Evolutionary conservation across 1,140 invertebrate genomes (phyloP), one percentile per base, ranked within the genome.

Genomic region (Caerostris darwini): DNA sequence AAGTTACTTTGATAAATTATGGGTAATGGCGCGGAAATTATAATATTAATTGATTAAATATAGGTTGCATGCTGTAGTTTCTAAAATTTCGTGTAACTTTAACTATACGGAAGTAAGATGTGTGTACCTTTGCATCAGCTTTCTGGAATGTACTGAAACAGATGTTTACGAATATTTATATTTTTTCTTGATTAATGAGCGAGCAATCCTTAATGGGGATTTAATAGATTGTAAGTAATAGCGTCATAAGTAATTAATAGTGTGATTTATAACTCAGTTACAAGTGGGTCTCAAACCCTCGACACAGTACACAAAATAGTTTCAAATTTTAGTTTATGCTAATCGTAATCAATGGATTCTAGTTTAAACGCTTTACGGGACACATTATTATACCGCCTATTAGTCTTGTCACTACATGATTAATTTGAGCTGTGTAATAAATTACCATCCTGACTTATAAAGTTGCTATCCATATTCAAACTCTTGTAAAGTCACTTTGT

Each of bases 111-210:
- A 34, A 34, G 34, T 34, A 34, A 34, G 34, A 34, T 34, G 34
- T 34, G 34, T 34, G 34, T 34, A 34, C 34, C 5, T 64, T 64
- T 17, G 61, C 10, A 2, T 17, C 61, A 64, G 61, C 12, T 61
- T 14, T 14, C 59, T 61, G 17, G 17, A 61, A 61, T 61, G 17
- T 14, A 64, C 61, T 14, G 61, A 50, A 53, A 34, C 71, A 77
- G 71, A 12, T 77, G 8, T 19, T 10, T 17, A 50, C 19, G 34
- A 53, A 77, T 77, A 77, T 77, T 14, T 67, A 67, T 67, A 67
- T 67, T 67, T 77, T 77, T 77, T 77, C 71, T 77, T 77, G 71
- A 77, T 77, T 77, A 77, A 77, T 77, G 71, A 77, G 71, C 71
- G 10, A 50, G 17, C 61, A 67, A 67, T 67, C 61, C 61, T 67